Evolutionary conservation across 2,888 invertebrate genomes (phyloP).

Genomic region (Drosophila kokeensis): DNA sequence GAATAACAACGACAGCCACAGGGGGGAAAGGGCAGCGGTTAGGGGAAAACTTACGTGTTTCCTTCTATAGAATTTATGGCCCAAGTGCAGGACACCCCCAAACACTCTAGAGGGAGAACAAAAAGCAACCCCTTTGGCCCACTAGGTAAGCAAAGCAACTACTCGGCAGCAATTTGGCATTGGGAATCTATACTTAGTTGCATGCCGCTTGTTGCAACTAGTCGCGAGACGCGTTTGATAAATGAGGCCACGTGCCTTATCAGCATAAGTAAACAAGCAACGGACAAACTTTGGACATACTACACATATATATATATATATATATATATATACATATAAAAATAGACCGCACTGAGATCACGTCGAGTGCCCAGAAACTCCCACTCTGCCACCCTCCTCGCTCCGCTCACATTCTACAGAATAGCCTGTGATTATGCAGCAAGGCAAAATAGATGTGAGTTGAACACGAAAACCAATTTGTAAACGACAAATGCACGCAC

Average conservation of each 20-base stretch:
- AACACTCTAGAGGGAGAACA: constrained; percentile 4
- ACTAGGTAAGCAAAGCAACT: constrained; percentile 10
- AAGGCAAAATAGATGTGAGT: constrained; percentile 68
- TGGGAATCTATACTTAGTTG: constrained; percentile 64
- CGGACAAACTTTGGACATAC: constrained; percentile 44
- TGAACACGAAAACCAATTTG: constrained; percentile 79
- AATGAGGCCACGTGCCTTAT: constrained; percentile 84
- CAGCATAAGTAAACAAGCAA: constrained; percentile 70
- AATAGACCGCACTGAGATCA: constrained; percentile 58
- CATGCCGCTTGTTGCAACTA: constrained; percentile 70
- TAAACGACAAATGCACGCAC: constrained; percentile 72
- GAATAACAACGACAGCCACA: constrained; percentile 33
- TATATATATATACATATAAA: constrained; percentile 27
- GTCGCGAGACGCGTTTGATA: constrained; percentile 74
- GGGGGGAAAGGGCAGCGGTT: constrained; percentile 1
- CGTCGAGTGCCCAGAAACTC: constrained; percentile 50
- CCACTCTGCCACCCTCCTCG: constrained; percentile 11
- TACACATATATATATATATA: background rate
- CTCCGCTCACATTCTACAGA: background rate
- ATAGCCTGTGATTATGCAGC: constrained; percentile 72
- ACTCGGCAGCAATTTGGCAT: constrained; percentile 50
- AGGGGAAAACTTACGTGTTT: constrained; percentile 56
- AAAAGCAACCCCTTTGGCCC: constrained; percentile 49
- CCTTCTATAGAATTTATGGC: constrained; percentile 67
- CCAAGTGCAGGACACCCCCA: constrained; percentile 53